Evolutionary conservation across 2,113 vertebrate genomes (phyloP).

Genomic region (Amblyopsis rosae): DNA sequence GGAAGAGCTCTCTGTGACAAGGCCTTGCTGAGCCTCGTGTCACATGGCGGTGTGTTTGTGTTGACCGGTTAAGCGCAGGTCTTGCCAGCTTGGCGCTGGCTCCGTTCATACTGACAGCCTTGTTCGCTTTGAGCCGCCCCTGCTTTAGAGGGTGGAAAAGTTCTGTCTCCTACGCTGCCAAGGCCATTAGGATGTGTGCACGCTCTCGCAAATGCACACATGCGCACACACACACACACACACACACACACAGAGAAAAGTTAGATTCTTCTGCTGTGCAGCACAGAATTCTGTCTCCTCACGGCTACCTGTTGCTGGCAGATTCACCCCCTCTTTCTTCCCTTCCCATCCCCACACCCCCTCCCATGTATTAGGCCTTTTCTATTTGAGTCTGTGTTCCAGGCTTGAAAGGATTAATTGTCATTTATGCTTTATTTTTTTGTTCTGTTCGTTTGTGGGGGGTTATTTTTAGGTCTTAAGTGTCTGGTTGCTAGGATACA

Average conservation of each 20-base stretch:
- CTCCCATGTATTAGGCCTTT: constrained; percentile 31
- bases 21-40: neutral
- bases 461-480: constrained; percentile 82
- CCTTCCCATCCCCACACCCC: constrained; percentile 49
- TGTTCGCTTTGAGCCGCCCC: constrained; percentile 45
- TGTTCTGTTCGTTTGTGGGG: constrained; percentile 78
- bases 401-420: constrained; percentile 79
- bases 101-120: constrained; percentile 29
- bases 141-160: constrained; percentile 44
- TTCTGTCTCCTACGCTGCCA: constrained; percentile 43
- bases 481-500: constrained; percentile 83
- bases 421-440: constrained; percentile 80
- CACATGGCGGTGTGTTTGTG: constrained; percentile 20
- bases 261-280: constrained; percentile 22
- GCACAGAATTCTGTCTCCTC: constrained; percentile 63
- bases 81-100: constrained; percentile 25
- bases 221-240: constrained; percentile 3
- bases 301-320: constrained; percentile 79
- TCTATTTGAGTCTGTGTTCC: constrained; percentile 71
- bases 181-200: constrained; percentile 28
- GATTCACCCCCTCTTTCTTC: constrained; percentile 32
- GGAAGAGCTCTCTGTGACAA: constrained; percentile 3
- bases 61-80: constrained; percentile 12
- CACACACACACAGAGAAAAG: neutral
- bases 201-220: constrained; percentile 6